phyloP scores from a whole-genome alignment of 2,888 invertebrate species.

The Cremastobaeus sp. region DNA sequence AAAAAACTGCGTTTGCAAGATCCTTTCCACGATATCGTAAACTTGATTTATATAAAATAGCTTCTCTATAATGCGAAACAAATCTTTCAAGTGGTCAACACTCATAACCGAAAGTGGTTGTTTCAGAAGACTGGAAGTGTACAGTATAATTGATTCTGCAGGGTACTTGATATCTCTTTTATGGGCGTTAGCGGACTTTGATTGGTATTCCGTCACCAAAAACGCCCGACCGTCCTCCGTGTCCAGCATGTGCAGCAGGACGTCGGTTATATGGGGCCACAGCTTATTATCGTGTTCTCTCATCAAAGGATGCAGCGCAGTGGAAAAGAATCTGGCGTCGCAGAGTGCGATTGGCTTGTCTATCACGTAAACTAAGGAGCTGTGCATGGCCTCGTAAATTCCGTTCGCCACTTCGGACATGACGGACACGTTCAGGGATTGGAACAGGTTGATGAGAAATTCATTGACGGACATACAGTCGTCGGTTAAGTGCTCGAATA shows the following conservation, averaged over 20 bases:
- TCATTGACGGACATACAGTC: conserved; percentile 66
- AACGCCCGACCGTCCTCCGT: conserved; percentile 71
- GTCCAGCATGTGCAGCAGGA: conserved; percentile 70
- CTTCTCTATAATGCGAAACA: conserved; percentile 70
- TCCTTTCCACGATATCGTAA: conserved; percentile 66
- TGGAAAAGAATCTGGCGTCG: conserved; percentile 69
- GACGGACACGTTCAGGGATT: conserved; percentile 69
- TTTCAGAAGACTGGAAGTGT: conserved; percentile 68
- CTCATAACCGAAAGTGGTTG: conserved; percentile 76
- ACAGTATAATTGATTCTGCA: conserved; percentile 65
- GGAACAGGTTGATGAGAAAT: conserved; percentile 67
- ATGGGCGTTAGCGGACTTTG: conserved; percentile 62
- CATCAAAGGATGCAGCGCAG: conserved; percentile 68
- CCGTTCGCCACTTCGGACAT: conserved; percentile 66
- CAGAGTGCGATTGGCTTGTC: conserved; percentile 66
- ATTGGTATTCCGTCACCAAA: conserved; percentile 66
- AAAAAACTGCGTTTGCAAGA: conserved; percentile 68
- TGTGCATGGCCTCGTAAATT: conserved; percentile 69
- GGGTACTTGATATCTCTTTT: conserved; percentile 65
- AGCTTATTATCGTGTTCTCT: conserved; percentile 67
- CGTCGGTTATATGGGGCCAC: conserved; percentile 71
- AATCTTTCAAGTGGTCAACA: conserved; percentile 67
- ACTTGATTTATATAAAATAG: conserved; percentile 69
- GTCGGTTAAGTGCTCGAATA: conserved; percentile 66
- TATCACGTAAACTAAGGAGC: conserved; percentile 68